A percentile compares a stretch with the other conserved stretches of the same genome.
Conservation (phyloP, 2,797 vertebrate species). For the Chiloscyllium punctatum region DNA sequence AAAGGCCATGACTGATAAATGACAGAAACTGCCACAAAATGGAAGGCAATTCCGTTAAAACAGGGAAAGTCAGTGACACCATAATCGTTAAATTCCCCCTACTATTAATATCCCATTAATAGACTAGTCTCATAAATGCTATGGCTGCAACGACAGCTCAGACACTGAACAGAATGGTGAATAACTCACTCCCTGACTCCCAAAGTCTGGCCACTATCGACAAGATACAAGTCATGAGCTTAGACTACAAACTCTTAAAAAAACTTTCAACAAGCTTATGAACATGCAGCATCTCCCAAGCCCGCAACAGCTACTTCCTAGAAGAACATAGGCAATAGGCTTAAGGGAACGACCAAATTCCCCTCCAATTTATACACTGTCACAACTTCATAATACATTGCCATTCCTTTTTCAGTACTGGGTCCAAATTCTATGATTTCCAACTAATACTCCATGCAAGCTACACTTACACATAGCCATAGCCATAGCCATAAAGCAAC, state of each 20-base stretch:
- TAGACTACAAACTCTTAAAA: too few species aligned
- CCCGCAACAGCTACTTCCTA: neutral
- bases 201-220: neutral
- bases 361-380: neutral
- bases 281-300: neutral
- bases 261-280: too few species aligned
- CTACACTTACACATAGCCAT: too few species aligned
- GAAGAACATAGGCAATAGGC: neutral
- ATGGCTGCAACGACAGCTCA: neutral
- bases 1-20: neutral
- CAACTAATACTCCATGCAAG: too few species aligned
- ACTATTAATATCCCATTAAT: neutral
- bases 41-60: neutral
- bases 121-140: neutral
- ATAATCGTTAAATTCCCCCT: neutral
- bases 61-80: too few species aligned
- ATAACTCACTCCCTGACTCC: neutral
- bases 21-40: neutral
- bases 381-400: neutral
- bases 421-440: neutral
- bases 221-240: neutral
- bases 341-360: neutral
- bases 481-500: too few species aligned
- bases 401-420: neutral
- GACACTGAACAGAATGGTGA: neutral